Evolutionary conservation across 1,140 invertebrate genomes (phyloP).

Genomic region (Oedothorax gibbosus): DNA sequence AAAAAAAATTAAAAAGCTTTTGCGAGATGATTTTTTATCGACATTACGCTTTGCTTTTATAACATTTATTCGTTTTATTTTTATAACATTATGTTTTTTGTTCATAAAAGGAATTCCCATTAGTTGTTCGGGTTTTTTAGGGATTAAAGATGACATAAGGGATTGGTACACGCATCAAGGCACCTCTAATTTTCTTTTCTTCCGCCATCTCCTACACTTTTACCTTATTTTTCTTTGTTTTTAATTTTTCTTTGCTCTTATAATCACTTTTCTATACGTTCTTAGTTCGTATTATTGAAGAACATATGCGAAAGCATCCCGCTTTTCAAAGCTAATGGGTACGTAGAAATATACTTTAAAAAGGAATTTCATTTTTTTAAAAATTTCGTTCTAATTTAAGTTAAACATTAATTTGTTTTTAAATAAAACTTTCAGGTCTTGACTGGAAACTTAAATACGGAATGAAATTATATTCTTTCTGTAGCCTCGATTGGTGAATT

Average conservation of each 20-base stretch:
- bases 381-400: too few species aligned
- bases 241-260: slow-evolving; percentile 57
- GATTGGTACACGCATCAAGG: slow-evolving; percentile 38
- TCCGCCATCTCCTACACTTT: slow-evolving; percentile 37
- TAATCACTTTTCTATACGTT: slow-evolving; percentile 31
- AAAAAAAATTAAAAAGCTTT: slow-evolving; percentile 5
- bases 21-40: slow-evolving; percentile 25
- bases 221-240: slow-evolving; percentile 7
- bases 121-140: slow-evolving; percentile 36
- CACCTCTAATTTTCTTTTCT: slow-evolving; percentile 56
- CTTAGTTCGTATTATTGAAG: neutral
- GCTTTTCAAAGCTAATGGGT: neutral
- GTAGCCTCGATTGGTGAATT: too few species aligned
- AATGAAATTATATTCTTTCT: too few species aligned
- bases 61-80: slow-evolving; percentile 24
- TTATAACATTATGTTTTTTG: neutral
- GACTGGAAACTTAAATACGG: too few species aligned
- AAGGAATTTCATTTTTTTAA: too few species aligned
- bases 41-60: slow-evolving; percentile 21
- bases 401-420: too few species aligned
- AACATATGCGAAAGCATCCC: slow-evolving; percentile 17
- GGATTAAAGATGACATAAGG: slow-evolving; percentile 55
- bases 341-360: neutral
- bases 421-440: too few species aligned
- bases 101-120: slow-evolving; percentile 27